Conservation (phyloP, 2,797 vertebrate genomes). For the Thripadectes ignobilis region DNA sequence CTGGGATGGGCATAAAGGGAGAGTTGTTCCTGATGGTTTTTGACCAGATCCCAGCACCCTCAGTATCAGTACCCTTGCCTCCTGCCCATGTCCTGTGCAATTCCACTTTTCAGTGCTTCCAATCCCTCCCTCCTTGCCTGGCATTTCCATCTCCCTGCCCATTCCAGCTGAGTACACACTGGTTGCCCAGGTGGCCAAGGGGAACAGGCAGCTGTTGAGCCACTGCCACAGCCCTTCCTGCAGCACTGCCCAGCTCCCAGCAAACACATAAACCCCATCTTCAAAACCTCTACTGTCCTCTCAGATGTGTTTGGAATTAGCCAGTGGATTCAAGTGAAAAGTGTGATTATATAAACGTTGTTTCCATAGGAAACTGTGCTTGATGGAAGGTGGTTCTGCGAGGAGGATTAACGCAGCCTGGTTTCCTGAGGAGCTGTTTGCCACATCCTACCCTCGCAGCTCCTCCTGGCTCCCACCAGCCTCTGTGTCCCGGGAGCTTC, state of each 20-base stretch:
- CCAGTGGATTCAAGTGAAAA: not conserved
- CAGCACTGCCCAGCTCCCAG: not conserved
- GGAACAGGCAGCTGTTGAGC: not conserved
- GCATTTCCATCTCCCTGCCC: not conserved
- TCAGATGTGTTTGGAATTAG: not conserved
- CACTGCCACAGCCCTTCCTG: not conserved
- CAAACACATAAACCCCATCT: not conserved
- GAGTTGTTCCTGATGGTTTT: not conserved
- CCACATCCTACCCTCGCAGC: not conserved
- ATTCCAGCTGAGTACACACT: accelerated
- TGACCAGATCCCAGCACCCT: not conserved
- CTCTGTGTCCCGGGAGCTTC: not conserved
- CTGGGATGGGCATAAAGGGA: not conserved
- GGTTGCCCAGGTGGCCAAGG: not conserved
- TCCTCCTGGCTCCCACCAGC: not conserved
- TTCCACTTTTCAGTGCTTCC: not conserved
- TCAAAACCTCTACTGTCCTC: not conserved
- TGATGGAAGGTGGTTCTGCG: not conserved
- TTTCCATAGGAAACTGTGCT: not conserved
- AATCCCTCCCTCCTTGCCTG: accelerated
- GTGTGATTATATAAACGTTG: conserved; percentile 18
- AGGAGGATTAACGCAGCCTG: not conserved
- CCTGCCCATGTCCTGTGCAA: accelerated
- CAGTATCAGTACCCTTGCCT: not conserved
- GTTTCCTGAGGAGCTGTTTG: not conserved